Percentiles rank a stretch among this genome's conserved stretches.
phyloP scores from a whole-genome alignment of 1,140 invertebrate species.

The Ephestia elutella region DNA sequence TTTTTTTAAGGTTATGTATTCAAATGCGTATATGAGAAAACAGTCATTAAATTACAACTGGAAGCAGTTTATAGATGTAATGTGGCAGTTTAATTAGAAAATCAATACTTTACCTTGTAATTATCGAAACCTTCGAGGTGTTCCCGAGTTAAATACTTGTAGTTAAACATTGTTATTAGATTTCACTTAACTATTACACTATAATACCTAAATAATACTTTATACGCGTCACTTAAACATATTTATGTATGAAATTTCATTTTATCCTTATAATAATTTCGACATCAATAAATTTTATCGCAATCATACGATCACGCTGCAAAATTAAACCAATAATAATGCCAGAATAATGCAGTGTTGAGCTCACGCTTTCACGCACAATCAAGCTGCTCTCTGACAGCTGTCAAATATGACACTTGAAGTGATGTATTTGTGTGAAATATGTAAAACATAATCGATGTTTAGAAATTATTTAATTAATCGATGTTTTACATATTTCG shows the following conservation, averaged over 20 bases:
- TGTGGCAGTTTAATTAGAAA: background rate
- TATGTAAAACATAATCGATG: too few species aligned
- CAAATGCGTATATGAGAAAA: conserved; percentile 9
- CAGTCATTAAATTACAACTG: background rate
- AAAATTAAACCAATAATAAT: conserved; percentile 3
- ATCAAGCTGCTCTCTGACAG: too few species aligned
- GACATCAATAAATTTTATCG: background rate
- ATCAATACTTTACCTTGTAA: conserved; percentile 84
- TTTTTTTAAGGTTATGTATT: background rate
- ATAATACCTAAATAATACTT: conserved; percentile 17
- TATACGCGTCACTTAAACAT: background rate
- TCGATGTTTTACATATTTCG: too few species aligned
- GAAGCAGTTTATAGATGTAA: background rate
- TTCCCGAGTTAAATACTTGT: conserved; percentile 84
- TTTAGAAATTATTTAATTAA: too few species aligned
- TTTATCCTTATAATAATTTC: background rate
- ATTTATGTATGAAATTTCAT: background rate
- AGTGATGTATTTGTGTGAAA: too few species aligned
- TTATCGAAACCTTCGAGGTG: conserved; percentile 92
- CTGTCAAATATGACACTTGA: too few species aligned
- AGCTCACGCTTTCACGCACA: too few species aligned
- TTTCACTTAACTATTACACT: conserved; percentile 20
- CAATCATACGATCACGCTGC: background rate
- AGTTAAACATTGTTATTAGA: conserved; percentile 71
- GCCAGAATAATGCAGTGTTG: too few species aligned